Evolutionary conservation across 2,113 vertebrate genomes (phyloP).

Genomic region (Sclerurus mexicanus): DNA sequence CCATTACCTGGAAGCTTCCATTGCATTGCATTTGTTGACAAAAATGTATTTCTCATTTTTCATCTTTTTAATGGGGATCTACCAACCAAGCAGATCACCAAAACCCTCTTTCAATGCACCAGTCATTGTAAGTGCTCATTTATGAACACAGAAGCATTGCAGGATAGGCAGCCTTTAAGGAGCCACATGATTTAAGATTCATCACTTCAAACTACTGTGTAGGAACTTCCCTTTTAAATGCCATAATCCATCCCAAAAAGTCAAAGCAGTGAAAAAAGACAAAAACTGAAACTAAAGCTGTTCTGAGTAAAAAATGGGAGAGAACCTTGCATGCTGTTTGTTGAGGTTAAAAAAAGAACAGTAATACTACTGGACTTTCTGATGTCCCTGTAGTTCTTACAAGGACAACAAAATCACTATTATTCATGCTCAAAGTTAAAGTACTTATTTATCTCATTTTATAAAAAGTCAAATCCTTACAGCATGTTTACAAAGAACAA

Average conservation of each 20-base stretch:
- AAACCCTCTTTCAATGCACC: not conserved
- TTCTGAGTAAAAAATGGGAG: not conserved
- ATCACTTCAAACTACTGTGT: not conserved
- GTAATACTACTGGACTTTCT: not conserved
- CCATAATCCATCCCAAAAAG: not conserved
- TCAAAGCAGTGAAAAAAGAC: rapidly evolving
- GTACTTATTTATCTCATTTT: not conserved
- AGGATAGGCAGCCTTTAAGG: not conserved
- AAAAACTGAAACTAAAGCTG: not conserved
- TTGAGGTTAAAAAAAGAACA: not conserved
- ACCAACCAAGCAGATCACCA: not conserved
- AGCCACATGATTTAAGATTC: not conserved
- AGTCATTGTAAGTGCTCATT: not conserved
- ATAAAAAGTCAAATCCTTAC: not conserved
- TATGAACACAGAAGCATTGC: not conserved
- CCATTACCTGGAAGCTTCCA: not conserved
- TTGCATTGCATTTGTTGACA: not conserved
- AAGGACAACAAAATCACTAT: not conserved
- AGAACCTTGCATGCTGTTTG: not conserved
- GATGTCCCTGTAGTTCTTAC: not conserved
- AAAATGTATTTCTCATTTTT: not conserved
- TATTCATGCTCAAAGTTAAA: not conserved
- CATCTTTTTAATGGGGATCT: not conserved
- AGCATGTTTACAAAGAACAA: not conserved
- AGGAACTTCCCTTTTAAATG: not conserved